Percentiles rank a stretch among this genome's conserved stretches.
Conservation (phyloP, 2,888 invertebrate species). For the Chymomyza fuscimana region DNA sequence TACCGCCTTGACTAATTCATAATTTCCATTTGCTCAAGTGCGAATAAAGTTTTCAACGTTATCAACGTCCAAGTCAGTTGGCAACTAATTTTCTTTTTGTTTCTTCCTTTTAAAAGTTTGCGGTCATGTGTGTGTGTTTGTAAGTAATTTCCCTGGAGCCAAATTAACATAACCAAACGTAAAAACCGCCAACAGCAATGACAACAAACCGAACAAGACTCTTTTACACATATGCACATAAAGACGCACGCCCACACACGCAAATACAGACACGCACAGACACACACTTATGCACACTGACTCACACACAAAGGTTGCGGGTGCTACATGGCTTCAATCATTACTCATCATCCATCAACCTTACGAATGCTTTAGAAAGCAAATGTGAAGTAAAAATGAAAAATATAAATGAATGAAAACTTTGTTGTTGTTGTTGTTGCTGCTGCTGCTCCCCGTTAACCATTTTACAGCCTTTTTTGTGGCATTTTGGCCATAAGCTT, state of each 20-base stretch:
- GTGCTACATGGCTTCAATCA: conserved; percentile 61
- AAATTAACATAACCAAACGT: conserved; percentile 73
- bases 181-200: conserved; percentile 69
- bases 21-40: background rate
- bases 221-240: conserved; percentile 3
- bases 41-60: background rate
- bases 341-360: conserved; percentile 74
- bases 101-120: conserved; percentile 17
- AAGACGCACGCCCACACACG: background rate
- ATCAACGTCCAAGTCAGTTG: background rate
- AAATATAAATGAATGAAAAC: conserved; percentile 54
- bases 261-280: background rate
- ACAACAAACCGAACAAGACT: conserved; percentile 3
- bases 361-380: conserved; percentile 61
- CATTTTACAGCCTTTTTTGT: conserved; percentile 55
- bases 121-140: conserved; percentile 26
- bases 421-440: background rate
- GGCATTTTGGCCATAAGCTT: background rate
- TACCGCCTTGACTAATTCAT: too few relatives aligned
- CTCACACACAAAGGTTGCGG: conserved; percentile 19
- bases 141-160: conserved; percentile 71
- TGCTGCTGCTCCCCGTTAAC: conserved; percentile 23
- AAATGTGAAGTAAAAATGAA: conserved; percentile 48
- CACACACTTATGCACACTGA: background rate
- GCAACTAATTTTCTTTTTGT: conserved; percentile 14